Conservation (phyloP, 2,797 vertebrate species). For the Octomys mimax region DNA sequence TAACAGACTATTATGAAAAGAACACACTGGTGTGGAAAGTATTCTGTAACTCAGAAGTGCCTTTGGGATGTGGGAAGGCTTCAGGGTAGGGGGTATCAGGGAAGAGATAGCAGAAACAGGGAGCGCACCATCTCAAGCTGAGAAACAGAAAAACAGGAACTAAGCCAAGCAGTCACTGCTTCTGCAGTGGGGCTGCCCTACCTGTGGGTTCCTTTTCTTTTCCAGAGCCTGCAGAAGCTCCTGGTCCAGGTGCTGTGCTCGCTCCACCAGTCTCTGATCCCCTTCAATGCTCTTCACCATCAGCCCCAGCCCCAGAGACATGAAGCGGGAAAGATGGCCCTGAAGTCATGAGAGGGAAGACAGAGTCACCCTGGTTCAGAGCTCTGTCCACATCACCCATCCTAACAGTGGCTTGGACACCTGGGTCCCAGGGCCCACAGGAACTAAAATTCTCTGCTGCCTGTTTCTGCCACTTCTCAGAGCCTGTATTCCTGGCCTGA, state of each 20-base stretch:
- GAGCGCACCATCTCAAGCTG: background rate
- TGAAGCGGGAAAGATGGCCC: constrained; percentile 95
- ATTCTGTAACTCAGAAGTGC: background rate
- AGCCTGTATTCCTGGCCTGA: background rate
- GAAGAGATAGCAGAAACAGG: background rate
- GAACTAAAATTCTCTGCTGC: background rate
- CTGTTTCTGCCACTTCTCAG: background rate
- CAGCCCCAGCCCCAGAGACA: constrained; percentile 94
- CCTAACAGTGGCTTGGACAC: background rate
- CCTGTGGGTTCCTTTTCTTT: constrained; percentile 87
- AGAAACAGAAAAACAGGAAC: background rate
- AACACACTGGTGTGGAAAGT: background rate
- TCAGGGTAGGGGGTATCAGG: background rate
- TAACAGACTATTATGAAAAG: background rate
- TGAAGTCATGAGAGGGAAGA: constrained; percentile 70
- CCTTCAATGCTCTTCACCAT: constrained; percentile 94
- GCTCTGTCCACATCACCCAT: background rate
- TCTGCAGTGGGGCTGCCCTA: constrained; percentile 31
- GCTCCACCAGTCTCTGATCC: constrained; percentile 89
- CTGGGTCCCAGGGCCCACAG: background rate
- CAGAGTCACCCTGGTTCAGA: background rate
- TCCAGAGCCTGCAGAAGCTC: constrained; percentile 90
- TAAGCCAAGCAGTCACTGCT: background rate
- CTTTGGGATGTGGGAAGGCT: background rate
- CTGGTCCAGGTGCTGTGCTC: constrained; percentile 91